Evolutionary conservation across 1,140 invertebrate genomes (phyloP).

Genomic region (Solenopsis fugax): DNA sequence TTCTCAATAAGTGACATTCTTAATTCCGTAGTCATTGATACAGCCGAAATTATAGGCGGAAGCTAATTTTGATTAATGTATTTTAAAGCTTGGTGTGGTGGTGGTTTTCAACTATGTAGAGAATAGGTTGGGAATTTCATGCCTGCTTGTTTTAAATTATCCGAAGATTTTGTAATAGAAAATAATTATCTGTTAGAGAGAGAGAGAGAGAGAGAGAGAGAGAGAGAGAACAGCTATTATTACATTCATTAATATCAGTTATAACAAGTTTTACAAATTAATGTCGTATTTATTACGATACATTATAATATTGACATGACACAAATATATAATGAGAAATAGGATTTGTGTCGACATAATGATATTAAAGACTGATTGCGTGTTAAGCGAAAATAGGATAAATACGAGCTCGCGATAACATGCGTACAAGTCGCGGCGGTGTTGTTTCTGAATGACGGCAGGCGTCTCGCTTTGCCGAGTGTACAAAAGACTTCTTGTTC

Average conservation of each 20-base stretch:
- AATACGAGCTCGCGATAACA: conserved; percentile 57
- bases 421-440: conserved; percentile 63
- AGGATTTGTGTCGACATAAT: background rate
- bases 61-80: conserved; percentile 32
- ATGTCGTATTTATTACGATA: background rate
- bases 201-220: background rate
- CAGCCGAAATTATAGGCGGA: background rate
- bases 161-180: background rate
- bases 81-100: background rate
- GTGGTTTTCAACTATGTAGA: conserved; percentile 16
- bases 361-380: background rate
- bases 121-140: conserved; percentile 23
- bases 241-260: conserved; percentile 3
- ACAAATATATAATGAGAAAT: background rate
- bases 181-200: background rate
- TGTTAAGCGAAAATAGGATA: conserved; percentile 38
- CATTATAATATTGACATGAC: background rate
- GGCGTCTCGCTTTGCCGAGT: conserved; percentile 51
- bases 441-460: conserved; percentile 69
- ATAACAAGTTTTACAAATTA: background rate
- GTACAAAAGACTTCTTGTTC: conserved; percentile 81
- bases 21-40: conserved; percentile 22
- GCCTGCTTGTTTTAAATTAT: background rate
- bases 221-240: background rate
- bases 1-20: conserved; percentile 28